These are phyloP conservation scores for Calycopis cecrops DNA, from an alignment of 1,140 invertebrate species.

Conservation along the genomic window DNA sequence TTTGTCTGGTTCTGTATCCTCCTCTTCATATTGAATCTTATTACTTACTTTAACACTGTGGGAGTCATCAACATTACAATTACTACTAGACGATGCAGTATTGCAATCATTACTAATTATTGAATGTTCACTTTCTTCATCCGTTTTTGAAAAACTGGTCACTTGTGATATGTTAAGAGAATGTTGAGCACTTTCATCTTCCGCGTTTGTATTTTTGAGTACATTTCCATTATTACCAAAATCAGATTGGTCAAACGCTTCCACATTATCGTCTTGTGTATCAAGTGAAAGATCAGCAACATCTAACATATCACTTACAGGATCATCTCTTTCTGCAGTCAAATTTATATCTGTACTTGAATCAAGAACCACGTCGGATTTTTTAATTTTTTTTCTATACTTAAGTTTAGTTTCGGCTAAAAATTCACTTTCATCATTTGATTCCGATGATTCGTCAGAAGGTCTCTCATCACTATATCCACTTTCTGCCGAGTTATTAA, in stretches of 20 bases:
- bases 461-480: conserved; percentile 84
- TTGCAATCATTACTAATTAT: no score
- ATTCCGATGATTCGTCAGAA: conserved; percentile 74
- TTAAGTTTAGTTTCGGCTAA: conserved; percentile 50
- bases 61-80: no score
- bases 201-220: conserved; percentile 45
- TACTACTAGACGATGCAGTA: no score
- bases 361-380: conserved; percentile 58
- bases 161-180: conserved; percentile 43
- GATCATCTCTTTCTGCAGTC: conserved; percentile 65
- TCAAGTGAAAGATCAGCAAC: conserved; percentile 63
- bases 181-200: conserved; percentile 51
- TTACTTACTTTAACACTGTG: no score
- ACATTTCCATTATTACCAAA: conserved; percentile 44
- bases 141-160: conserved; percentile 12
- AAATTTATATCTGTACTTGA: conserved; percentile 78
- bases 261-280: conserved; percentile 47
- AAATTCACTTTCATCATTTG: conserved; percentile 72
- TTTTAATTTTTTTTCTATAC: conserved; percentile 65
- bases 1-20: no score
- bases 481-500: conserved; percentile 83
- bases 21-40: no score
- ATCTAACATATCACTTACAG: conserved; percentile 60
- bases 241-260: conserved; percentile 44
- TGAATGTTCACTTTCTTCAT: neutral